phyloP scores from a whole-genome alignment of 2,113 vertebrate genomes.

The Antechinus stuartii region DNA sequence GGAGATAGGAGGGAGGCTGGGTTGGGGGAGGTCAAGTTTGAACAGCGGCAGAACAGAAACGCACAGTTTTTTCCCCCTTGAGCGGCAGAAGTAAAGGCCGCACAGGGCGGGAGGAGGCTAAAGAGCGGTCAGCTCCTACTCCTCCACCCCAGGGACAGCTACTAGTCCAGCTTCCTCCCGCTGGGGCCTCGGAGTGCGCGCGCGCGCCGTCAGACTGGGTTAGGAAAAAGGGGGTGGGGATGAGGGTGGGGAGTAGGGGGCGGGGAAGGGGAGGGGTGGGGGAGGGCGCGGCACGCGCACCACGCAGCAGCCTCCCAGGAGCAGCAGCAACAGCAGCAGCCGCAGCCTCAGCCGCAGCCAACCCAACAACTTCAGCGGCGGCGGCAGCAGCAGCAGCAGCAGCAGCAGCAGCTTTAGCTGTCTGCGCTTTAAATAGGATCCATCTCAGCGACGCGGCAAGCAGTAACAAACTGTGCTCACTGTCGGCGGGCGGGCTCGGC shows the following conservation, averaged over 20 bases:
- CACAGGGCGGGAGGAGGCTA: background rate
- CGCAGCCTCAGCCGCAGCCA: background rate
- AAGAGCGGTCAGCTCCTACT: background rate
- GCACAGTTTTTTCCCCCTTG: too few relatives aligned
- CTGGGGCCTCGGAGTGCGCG: too few relatives aligned
- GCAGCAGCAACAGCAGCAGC: background rate
- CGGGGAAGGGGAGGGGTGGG: background rate
- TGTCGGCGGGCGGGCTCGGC: slow-evolving; percentile 22
- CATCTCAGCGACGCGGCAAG: background rate
- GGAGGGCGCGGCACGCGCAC: slow-evolving; percentile 45
- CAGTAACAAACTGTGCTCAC: slow-evolving; percentile 60
- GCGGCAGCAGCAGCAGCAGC: background rate
- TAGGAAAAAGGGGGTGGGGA: too few relatives aligned
- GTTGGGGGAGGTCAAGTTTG: too few relatives aligned
- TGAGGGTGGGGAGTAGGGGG: background rate
- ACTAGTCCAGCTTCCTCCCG: too few relatives aligned
- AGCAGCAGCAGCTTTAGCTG: background rate
- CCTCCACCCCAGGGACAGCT: background rate
- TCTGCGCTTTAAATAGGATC: slow-evolving; percentile 75
- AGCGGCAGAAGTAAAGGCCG: background rate
- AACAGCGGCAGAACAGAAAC: too few relatives aligned
- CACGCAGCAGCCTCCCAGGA: background rate
- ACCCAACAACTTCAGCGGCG: background rate
- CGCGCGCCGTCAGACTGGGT: too few relatives aligned
- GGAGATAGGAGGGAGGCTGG: too few relatives aligned